A percentile compares a stretch with the other conserved stretches of the same genome.
phyloP scores from a whole-genome alignment of 2,797 vertebrate species.

The Falco biarmicus region DNA sequence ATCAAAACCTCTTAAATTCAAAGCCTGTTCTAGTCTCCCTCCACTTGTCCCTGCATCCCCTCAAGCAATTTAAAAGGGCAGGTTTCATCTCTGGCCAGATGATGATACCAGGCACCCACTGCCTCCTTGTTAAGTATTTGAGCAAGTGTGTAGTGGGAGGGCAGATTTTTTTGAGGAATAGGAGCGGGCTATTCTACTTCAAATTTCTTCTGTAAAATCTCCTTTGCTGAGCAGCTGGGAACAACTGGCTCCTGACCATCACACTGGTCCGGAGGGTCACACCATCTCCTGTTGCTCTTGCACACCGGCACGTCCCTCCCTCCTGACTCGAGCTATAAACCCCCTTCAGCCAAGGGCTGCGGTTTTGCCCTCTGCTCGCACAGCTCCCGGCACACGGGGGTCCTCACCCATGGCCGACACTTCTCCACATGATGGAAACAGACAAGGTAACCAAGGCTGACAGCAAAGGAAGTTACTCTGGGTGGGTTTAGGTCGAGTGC shows the following conservation, averaged over 20 bases:
- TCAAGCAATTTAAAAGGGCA: neutral
- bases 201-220: neutral
- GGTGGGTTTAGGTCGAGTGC: neutral
- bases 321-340: neutral
- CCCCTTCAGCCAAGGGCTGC: neutral
- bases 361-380: neutral
- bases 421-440: neutral
- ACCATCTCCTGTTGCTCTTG: neutral
- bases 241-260: neutral
- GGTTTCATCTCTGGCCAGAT: neutral
- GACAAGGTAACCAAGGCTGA: neutral
- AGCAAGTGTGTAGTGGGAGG: neutral
- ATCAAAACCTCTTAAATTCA: neutral
- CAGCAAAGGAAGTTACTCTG: neutral
- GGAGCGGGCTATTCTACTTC: neutral
- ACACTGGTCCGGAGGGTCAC: fast-evolving
- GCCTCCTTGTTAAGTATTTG: neutral
- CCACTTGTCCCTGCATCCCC: neutral
- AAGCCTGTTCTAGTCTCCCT: neutral
- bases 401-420: neutral
- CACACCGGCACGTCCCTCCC: fast-evolving
- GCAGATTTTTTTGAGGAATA: neutral
- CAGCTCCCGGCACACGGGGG: neutral
- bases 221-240: neutral
- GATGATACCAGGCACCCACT: neutral